Evolutionary conservation across 2,113 vertebrate species (phyloP).

Genomic region (Ramphastos sulfuratus): DNA sequence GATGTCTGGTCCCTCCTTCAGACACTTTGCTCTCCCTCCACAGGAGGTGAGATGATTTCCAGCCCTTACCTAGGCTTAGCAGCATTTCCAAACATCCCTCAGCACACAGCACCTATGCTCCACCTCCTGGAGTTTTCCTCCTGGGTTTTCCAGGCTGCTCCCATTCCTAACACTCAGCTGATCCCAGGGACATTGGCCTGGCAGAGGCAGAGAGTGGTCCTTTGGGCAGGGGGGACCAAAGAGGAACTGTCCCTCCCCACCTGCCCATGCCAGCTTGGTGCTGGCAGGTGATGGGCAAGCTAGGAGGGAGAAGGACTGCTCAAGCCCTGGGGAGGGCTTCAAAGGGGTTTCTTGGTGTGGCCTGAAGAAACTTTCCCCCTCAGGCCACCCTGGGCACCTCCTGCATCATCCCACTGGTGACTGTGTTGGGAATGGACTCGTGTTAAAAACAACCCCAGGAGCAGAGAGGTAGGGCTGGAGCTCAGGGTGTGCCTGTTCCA

Average conservation of each 20-base stretch:
- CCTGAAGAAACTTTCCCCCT: not conserved
- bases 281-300: rapidly evolving
- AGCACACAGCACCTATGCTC: not conserved
- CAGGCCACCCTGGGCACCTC: not conserved
- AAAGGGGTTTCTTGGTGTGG: not conserved
- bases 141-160: not conserved
- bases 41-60: not conserved
- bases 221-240: rapidly evolving
- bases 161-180: rapidly evolving
- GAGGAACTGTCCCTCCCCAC: not conserved
- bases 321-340: not conserved
- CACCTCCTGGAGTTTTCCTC: not conserved
- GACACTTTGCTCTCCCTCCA: not conserved
- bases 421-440: rapidly evolving
- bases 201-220: not conserved
- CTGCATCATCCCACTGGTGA: not conserved
- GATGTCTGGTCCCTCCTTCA: not conserved
- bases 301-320: not conserved
- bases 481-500: rapidly evolving
- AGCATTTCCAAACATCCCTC: not conserved
- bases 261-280: rapidly evolving
- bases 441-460: not conserved
- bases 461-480: not conserved
- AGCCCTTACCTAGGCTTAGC: not conserved
- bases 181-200: rapidly evolving